Base-by-base conservation (phyloP, 2,888 invertebrate genomes). In the Tolmerus cingulatus region DNA sequence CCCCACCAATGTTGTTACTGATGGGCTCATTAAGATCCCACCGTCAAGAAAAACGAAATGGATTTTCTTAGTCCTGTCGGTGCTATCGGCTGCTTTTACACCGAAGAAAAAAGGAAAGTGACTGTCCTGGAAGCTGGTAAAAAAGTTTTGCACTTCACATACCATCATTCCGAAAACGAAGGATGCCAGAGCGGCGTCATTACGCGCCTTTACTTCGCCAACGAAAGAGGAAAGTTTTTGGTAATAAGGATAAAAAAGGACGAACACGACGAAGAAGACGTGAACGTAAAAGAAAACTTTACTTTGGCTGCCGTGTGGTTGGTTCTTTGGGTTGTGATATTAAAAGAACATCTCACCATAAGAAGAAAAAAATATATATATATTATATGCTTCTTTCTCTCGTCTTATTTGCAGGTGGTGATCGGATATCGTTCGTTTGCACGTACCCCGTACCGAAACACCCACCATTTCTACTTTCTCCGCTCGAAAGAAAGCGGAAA, bases 231-330 rank as follows among this genome's bases (percentile, higher is more conserved):
- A 34, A 37, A 76, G 37, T 34, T 37, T 76, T 76, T 37, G 37
- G 76, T 76, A 76, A 76, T 76, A 76, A 76, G 76, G 76, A 76
- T 76, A 76, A 76, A 34, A 37, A 76, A 76, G 27, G n/a, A 37
- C 23, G 34, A 76, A 37, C 9, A 76, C 30, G 19, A 55, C n/a
- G 27, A 66, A 23, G 12, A 66, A 27, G 14, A 27, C 12, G 27
- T 66, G 66, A 66, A 66, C 66, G 12, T 66, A 66, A 23, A 66
- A 66, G 66, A 66, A 66, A 66, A 66, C 66, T 66, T 66, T 66
- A 66, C 66, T 66, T 66, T 66, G 66, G 27, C 66, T 66, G 66
- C 27, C 66, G 12, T 66, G 66, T 27, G 66, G 9, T 12, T 27
- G 66, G 12, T 66, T 66, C 19, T 27, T 27, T 66, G 9, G 66